A percentile compares a stretch with the other conserved stretches of the same genome.
Conservation (phyloP, 2,888 invertebrate genomes). For the Scelioninae gen. 1 region DNA sequence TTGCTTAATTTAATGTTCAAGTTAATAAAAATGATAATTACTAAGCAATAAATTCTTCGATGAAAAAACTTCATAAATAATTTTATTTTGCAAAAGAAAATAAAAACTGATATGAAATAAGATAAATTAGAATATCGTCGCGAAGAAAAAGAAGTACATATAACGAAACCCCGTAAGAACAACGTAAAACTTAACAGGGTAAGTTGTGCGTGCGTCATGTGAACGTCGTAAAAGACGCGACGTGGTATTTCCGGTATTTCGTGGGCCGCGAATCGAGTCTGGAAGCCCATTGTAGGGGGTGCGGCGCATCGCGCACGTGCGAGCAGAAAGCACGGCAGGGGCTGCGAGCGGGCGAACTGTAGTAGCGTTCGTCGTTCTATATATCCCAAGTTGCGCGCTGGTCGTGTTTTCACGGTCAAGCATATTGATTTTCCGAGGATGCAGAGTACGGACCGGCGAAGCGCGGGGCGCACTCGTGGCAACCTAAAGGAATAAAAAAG, state of each 20-base stretch:
- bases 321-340: slow-evolving; percentile 52
- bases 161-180: slow-evolving; percentile 19
- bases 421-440: slow-evolving; percentile 76
- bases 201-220: slow-evolving; percentile 38
- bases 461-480: slow-evolving; percentile 49
- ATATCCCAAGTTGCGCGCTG: slow-evolving; percentile 78
- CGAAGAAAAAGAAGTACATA: slow-evolving; percentile 2
- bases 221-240: slow-evolving; percentile 55
- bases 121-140: too few relatives aligned
- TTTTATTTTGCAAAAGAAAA: too few relatives aligned
- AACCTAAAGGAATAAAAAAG: slow-evolving; percentile 71
- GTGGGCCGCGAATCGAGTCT: slow-evolving; percentile 54
- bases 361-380: slow-evolving; percentile 61
- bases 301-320: slow-evolving; percentile 69
- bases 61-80: too few relatives aligned
- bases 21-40: too few relatives aligned
- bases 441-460: slow-evolving; percentile 62
- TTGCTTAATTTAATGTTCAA: too few relatives aligned
- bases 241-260: slow-evolving; percentile 69
- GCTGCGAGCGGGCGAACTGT: slow-evolving; percentile 64
- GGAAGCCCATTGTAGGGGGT: slow-evolving; percentile 47
- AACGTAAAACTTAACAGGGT: slow-evolving; percentile 29
- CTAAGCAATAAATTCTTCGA: too few relatives aligned
- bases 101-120: too few relatives aligned
- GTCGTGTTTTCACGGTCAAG: slow-evolving; percentile 84